A percentile compares a stretch with the other conserved stretches of the same genome.
phyloP scores from a whole-genome alignment of 2,113 vertebrate species.

The Actinemys pallida region DNA sequence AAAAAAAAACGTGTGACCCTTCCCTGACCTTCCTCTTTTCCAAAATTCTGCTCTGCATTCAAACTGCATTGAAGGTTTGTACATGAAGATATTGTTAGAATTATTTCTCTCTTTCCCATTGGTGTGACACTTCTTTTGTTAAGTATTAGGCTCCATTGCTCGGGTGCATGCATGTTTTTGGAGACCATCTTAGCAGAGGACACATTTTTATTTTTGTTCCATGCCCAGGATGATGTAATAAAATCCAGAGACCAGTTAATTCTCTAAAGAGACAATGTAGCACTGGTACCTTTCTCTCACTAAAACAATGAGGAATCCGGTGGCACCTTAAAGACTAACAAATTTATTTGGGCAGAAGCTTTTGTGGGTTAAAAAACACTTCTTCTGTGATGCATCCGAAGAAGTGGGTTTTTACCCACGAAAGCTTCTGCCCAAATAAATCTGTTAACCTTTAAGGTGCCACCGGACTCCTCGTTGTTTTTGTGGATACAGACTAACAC shows the following conservation, averaged over 20 bases:
- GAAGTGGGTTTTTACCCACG: too few relatives aligned
- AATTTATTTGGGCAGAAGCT: too few relatives aligned
- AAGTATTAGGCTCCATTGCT: neutral
- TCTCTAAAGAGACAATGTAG: neutral
- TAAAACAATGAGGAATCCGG: rapidly evolving
- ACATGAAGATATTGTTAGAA: neutral
- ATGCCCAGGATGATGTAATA: neutral
- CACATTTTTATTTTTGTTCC: neutral
- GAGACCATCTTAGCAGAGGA: neutral
- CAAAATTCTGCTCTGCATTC: neutral
- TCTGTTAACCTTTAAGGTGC: too few relatives aligned
- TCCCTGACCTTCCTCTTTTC: neutral
- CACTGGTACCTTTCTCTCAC: neutral
- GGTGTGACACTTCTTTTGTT: neutral
- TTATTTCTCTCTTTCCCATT: neutral
- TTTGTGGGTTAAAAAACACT: too few relatives aligned
- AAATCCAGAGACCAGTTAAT: neutral
- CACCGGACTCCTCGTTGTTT: too few relatives aligned
- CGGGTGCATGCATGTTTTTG: neutral
- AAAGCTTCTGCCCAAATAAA: too few relatives aligned
- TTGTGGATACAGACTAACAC: too few relatives aligned
- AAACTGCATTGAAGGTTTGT: neutral
- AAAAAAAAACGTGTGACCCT: neutral
- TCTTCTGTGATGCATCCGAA: too few relatives aligned
- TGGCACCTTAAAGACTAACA: too few relatives aligned